Conservation (phyloP, 1,140 invertebrate genomes). For the Holotrichia oblita region DNA sequence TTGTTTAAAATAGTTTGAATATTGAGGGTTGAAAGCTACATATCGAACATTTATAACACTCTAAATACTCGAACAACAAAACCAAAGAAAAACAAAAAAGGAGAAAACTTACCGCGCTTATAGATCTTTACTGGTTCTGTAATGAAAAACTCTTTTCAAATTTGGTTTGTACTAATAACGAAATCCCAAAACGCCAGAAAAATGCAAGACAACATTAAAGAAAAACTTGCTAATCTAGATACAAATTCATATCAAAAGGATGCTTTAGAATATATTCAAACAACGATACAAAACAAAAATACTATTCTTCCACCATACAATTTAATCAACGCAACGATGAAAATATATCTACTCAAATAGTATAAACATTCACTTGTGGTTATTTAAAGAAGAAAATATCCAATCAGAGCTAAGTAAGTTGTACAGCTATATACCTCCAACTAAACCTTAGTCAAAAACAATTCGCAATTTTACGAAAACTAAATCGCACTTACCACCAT, state of each 20-base stretch:
- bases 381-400: background rate
- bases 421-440: background rate
- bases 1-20: too few species aligned
- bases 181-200: background rate
- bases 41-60: background rate
- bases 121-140: slow-evolving; percentile 33
- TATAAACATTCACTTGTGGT: slow-evolving; percentile 9
- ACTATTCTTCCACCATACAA: background rate
- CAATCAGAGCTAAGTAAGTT: background rate
- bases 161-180: background rate
- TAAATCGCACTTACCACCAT: slow-evolving; percentile 66
- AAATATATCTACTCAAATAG: background rate
- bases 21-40: too few species aligned
- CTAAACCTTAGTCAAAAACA: background rate
- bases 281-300: background rate
- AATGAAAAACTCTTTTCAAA: slow-evolving; percentile 15
- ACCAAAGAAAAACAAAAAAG: background rate
- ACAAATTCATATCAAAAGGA: background rate
- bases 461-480: background rate
- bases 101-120: slow-evolving; percentile 25
- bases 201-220: background rate
- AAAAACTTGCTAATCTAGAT: background rate
- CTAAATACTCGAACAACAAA: background rate
- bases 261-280: background rate
- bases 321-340: background rate